Base-by-base conservation (phyloP, 2,113 vertebrate genomes). In the Notothenia rossii region DNA sequence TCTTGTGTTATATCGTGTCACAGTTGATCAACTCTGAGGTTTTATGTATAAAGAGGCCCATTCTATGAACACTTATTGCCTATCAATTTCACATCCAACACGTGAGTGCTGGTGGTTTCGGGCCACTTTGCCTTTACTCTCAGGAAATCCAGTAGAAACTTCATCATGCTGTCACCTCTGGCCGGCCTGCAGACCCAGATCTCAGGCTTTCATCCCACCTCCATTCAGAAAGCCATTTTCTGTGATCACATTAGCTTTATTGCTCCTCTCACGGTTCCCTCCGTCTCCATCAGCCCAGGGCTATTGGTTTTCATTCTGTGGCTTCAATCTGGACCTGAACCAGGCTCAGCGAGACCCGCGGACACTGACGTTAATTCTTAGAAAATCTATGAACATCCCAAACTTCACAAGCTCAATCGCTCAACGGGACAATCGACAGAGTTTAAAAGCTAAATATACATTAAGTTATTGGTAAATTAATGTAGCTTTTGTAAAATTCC, bases 211-310 rank as follows among this genome's bases (percentile, higher is more conserved):
- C 91, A 93, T 89, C 90, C 88, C 90, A 89, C 91, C 90, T 93
- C 90, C 81, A 92, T 93, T 94, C 92, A 91, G 93, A 92, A 84
- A 90, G 87, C 87, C 87, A 93, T 93, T 92, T 93, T 93, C 92
- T 93, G 86, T 95, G 91, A 95, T 95, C 90, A 86, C 86, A 95
- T 95, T 95, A 95, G 90, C 76, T 72, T 94, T 95, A 95, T 95
- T 94, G 94, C 94, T 93, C 87, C 92, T 93, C 92, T 88, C 88
- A 91, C 77, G 80, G 90, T 87, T 93, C 86, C 84, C 85, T 90
- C 90, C 62, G 90, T 92, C 88, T 92, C 90, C 83, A 92, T 93
- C 88, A 86, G 93, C 93, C 91, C 86, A 33, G 86, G 93, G 92
- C 93, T 79, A 92, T 92, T 91, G 87, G 87, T 90, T 93, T 91